phyloP scores from a whole-genome alignment of 2,797 vertebrate species.

The Muraenolepis orangiensis region DNA sequence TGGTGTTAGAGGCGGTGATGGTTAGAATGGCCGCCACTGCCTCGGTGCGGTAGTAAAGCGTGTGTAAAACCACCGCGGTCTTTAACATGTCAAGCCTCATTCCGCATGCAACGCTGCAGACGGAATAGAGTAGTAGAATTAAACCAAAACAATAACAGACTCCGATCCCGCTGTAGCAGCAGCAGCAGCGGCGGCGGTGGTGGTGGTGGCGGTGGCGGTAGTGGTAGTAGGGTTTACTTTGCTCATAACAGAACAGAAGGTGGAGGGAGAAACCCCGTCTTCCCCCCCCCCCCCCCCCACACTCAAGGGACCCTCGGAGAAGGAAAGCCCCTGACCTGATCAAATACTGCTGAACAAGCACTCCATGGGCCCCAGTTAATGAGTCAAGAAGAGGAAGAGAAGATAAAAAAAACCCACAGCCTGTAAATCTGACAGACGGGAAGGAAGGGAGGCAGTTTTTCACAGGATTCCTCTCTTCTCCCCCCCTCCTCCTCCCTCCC shows the following conservation, averaged over 20 bases:
- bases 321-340: constrained; percentile 8
- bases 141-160: background rate
- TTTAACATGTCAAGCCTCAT: background rate
- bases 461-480: constrained; percentile 19
- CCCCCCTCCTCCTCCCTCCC: background rate
- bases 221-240: background rate
- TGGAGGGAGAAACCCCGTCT: no score
- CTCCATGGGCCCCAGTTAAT: constrained; percentile 41
- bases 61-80: constrained; percentile 26
- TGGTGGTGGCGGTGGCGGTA: background rate
- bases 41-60: constrained; percentile 35
- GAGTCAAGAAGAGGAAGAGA: constrained; percentile 8
- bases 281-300: constrained; percentile 13
- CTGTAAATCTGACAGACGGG: constrained; percentile 46
- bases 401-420: constrained; percentile 19
- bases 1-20: no score
- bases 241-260: background rate
- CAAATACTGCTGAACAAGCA: constrained; percentile 51
- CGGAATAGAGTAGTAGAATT: background rate
- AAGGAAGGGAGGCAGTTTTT: constrained; percentile 30
- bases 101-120: background rate
- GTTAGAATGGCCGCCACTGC: constrained; percentile 16
- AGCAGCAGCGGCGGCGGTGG: background rate
- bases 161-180: background rate
- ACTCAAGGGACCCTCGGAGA: constrained; percentile 49